A percentile compares a stretch with the other conserved stretches of the same genome.
phyloP scores from a whole-genome alignment of 2,888 invertebrate genomes.

The Tinea semifulvella region DNA sequence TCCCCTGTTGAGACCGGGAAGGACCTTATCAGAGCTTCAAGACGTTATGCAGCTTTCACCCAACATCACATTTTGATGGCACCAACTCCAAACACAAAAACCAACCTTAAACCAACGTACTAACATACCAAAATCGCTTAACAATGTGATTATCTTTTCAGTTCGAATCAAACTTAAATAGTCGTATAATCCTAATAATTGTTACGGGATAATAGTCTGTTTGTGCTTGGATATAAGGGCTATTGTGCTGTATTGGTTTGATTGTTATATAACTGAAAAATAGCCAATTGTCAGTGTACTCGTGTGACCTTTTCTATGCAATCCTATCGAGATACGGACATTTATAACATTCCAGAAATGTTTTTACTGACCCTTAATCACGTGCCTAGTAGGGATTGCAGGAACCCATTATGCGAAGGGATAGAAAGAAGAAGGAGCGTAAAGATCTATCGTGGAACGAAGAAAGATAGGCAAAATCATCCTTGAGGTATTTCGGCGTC shows the following conservation, averaged over 20 bases:
- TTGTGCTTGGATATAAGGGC: not conserved
- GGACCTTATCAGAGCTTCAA: constrained; percentile 7
- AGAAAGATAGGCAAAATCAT: too few species aligned
- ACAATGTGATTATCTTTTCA: not conserved
- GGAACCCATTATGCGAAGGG: too few species aligned
- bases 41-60: constrained; percentile 9
- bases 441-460: too few species aligned
- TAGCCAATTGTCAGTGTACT: too few species aligned
- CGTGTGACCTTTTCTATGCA: not conserved
- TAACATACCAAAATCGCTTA: too few species aligned
- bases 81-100: not conserved
- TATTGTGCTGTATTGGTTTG: not conserved
- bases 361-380: too few species aligned
- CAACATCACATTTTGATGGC: constrained; percentile 4
- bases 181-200: not conserved
- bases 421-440: too few species aligned
- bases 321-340: too few species aligned
- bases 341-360: too few species aligned
- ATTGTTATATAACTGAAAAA: not conserved
- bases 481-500: too few species aligned
- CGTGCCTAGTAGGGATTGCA: too few species aligned
- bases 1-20: not conserved
- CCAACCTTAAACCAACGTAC: not conserved
- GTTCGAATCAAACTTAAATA: not conserved
- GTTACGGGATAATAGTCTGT: not conserved